phyloP scores from a whole-genome alignment of 2,888 invertebrate genomes.

The Caenorhabditis sp. region DNA sequence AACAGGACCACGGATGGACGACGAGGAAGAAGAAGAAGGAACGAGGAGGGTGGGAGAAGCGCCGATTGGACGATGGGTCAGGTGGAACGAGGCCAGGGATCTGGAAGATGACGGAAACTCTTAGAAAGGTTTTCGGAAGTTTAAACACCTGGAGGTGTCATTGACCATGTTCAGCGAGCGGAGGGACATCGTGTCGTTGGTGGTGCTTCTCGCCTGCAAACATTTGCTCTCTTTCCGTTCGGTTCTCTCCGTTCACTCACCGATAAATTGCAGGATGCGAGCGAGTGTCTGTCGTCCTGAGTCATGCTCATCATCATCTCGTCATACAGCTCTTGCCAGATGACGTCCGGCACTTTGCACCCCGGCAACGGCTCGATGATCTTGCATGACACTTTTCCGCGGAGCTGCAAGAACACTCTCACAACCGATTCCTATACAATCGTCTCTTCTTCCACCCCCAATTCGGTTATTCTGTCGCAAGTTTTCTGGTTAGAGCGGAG shows the following conservation, averaged over 20 bases:
- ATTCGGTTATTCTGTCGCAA: neutral
- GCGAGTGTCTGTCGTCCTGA: constrained; percentile 63
- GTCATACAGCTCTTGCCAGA: constrained; percentile 74
- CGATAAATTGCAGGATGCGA: constrained; percentile 57
- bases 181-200: constrained; percentile 56
- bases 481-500: constrained; percentile 3
- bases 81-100: constrained; percentile 63
- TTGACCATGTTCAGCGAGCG: constrained; percentile 58
- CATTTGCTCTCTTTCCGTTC: neutral
- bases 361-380: constrained; percentile 71
- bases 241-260: neutral
- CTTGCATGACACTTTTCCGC: constrained; percentile 57
- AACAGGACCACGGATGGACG: constrained; percentile 38
- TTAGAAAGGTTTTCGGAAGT: neutral
- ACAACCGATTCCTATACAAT: neutral
- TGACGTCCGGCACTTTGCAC: constrained; percentile 73
- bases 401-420: constrained; percentile 44
- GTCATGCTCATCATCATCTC: constrained; percentile 70
- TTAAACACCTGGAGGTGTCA: constrained; percentile 41
- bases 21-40: constrained; percentile 24
- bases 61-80: constrained; percentile 59
- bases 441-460: constrained; percentile 11
- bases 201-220: constrained; percentile 39
- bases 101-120: constrained; percentile 18
- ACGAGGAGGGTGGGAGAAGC: constrained; percentile 57